Evolutionary conservation across 2,113 vertebrate genomes (phyloP).

Genomic region (Pimephales promelas): DNA sequence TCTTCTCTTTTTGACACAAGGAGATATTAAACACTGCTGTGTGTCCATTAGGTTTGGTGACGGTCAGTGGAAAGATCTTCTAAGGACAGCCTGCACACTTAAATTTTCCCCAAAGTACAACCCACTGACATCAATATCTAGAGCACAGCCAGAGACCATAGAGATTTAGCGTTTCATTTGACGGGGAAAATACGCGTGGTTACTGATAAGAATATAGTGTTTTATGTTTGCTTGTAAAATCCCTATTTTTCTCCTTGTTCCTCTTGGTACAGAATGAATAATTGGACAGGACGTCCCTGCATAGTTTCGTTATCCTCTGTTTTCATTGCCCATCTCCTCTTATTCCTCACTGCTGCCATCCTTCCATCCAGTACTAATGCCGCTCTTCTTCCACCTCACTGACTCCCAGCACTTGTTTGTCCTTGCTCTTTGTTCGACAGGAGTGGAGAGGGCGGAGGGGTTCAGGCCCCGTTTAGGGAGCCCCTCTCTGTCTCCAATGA

Average conservation of each 20-base stretch:
- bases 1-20: conserved; percentile 1
- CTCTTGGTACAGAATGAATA: neutral
- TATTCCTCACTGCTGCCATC: conserved; percentile 33
- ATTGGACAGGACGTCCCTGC: neutral
- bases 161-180: neutral
- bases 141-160: too few relatives aligned
- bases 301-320: conserved; percentile 6
- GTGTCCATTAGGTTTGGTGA: conserved; percentile 18
- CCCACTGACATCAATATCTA: neutral
- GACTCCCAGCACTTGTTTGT: conserved; percentile 23
- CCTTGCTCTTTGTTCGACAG: conserved; percentile 19
- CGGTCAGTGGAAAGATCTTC: conserved; percentile 30
- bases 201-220: neutral
- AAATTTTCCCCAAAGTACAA: neutral
- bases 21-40: neutral
- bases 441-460: conserved; percentile 19
- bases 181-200: neutral
- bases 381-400: conserved; percentile 23
- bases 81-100: neutral
- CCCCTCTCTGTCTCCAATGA: conserved; percentile 51
- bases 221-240: neutral
- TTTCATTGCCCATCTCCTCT: conserved; percentile 5
- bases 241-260: neutral
- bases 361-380: conserved; percentile 33
- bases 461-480: conserved; percentile 31